Evolutionary conservation across 2,888 invertebrate genomes (phyloP).

Genomic region (Phalangium opilio): DNA sequence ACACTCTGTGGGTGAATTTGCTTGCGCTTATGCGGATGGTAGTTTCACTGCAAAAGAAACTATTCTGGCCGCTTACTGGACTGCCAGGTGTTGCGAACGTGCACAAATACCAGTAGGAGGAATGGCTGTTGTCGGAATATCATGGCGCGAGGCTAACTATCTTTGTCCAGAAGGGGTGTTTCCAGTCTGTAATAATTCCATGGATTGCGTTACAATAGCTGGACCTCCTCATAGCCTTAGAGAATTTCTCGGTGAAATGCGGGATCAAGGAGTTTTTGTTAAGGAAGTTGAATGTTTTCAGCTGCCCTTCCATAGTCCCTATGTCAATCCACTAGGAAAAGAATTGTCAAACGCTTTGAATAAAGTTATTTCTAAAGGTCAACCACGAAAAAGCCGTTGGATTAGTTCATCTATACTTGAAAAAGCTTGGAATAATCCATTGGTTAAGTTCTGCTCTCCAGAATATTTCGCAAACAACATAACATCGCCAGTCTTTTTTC

Average conservation of each 20-base stretch:
- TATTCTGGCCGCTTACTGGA: constrained; percentile 81
- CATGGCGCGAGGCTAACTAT: constrained; percentile 62
- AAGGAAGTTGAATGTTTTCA: constrained; percentile 71
- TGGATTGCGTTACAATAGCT: constrained; percentile 84
- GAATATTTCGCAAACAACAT: constrained; percentile 94
- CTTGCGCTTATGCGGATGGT: constrained; percentile 96
- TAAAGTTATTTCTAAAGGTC: constrained; percentile 60
- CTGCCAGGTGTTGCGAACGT: constrained; percentile 68
- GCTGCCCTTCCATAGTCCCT: constrained; percentile 86
- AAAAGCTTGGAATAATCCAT: constrained; percentile 56
- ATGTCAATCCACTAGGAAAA: constrained; percentile 71
- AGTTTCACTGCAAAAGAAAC: constrained; percentile 87
- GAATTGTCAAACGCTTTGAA: constrained; percentile 59
- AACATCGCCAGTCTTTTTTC: constrained; percentile 80
- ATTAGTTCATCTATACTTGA: constrained; percentile 85
- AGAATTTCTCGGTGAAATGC: constrained; percentile 49
- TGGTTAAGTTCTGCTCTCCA: constrained; percentile 68
- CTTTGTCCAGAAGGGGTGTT: constrained; percentile 61
- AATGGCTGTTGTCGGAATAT: constrained; percentile 84
- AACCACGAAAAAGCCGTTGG: constrained; percentile 67
- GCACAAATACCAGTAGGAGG: constrained; percentile 54
- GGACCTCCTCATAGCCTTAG: constrained; percentile 57
- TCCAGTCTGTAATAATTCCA: constrained; percentile 88
- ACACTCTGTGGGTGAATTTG: constrained; percentile 85
- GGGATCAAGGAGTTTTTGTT: constrained; percentile 62